phyloP scores from a whole-genome alignment of 2,888 invertebrate genomes.

The Scaptomyza polygonia region DNA sequence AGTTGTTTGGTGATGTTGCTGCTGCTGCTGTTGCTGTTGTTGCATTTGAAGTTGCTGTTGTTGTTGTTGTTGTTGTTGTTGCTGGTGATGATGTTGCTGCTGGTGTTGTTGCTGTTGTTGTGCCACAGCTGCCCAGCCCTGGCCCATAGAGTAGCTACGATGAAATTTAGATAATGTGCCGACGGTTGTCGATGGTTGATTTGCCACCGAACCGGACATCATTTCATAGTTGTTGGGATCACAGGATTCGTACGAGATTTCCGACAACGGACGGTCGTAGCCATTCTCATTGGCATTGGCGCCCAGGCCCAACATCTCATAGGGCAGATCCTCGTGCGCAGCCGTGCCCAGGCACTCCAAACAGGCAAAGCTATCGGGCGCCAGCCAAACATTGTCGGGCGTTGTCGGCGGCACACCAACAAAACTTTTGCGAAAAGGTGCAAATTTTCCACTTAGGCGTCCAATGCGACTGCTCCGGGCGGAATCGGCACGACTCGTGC shows the following conservation, averaged over 20 bases:
- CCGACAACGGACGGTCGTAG: conserved; percentile 84
- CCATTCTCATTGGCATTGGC: conserved; percentile 81
- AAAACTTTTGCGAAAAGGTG: conserved; percentile 81
- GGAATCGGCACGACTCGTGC: conserved; percentile 83
- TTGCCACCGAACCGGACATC: conserved; percentile 75
- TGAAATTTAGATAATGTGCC: conserved; percentile 86
- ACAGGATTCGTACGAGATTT: conserved; percentile 84
- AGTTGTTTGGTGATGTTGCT: conserved; percentile 15
- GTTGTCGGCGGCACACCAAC: conserved; percentile 75
- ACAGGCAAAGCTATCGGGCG: conserved; percentile 84
- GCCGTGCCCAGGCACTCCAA: conserved; percentile 83
- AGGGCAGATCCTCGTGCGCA: conserved; percentile 83
- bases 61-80: conserved; percentile 26
- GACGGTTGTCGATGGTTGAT: conserved; percentile 43
- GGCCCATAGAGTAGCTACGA: conserved; percentile 94
- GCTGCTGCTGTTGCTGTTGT: conserved; percentile 23
- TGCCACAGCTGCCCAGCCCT: conserved; percentile 84
- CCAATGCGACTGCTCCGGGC: conserved; percentile 82
- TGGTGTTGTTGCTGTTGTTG: conserved; percentile 70
- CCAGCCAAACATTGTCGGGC: conserved; percentile 83
- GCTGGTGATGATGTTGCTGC: conserved; percentile 40
- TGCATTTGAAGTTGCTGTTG: not conserved
- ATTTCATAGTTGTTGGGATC: conserved; percentile 83
- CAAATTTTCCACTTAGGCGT: conserved; percentile 72
- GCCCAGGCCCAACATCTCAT: conserved; percentile 83